Percentiles rank a stretch among this genome's conserved stretches.
Conservation (phyloP, 2,888 invertebrate genomes). For the Melanchra persicariae region DNA sequence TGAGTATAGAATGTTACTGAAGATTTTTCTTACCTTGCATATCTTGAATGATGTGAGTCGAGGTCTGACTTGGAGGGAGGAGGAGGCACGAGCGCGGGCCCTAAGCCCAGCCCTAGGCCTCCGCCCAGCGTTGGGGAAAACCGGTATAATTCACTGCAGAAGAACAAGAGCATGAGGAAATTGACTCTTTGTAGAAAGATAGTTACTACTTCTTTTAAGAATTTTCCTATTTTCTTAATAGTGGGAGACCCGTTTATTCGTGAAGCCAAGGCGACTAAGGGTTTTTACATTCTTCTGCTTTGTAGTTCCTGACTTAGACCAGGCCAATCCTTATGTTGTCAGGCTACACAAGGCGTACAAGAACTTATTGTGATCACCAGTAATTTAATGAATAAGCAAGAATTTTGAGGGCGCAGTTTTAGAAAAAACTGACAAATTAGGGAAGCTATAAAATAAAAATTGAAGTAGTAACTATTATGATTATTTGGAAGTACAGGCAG, state of each 20-base stretch:
- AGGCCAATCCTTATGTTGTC: not conserved
- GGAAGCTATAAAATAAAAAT: not conserved
- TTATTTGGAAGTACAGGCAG: constrained; percentile 40
- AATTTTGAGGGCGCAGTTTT: not conserved
- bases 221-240: too few species aligned
- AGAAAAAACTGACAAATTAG: not conserved
- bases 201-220: constrained; percentile 49
- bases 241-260: too few species aligned
- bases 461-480: constrained; percentile 56
- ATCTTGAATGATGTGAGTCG: constrained; percentile 91
- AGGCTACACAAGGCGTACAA: too few species aligned
- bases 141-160: constrained; percentile 95
- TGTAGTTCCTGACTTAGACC: too few species aligned
- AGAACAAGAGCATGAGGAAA: constrained; percentile 25
- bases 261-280: too few species aligned
- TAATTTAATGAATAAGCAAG: too few species aligned
- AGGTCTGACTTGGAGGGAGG: constrained; percentile 93
- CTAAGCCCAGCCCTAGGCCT: constrained; percentile 93
- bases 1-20: fast-evolving
- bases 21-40: constrained; percentile 86
- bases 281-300: not conserved
- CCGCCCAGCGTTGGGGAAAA: constrained; percentile 97
- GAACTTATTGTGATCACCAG: not conserved
- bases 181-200: constrained; percentile 35
- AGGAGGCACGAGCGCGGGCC: constrained; percentile 93